These are phyloP conservation scores for Myodes glareolus DNA, from an alignment of 2,113 vertebrate species.

Conservation along the genomic window DNA sequence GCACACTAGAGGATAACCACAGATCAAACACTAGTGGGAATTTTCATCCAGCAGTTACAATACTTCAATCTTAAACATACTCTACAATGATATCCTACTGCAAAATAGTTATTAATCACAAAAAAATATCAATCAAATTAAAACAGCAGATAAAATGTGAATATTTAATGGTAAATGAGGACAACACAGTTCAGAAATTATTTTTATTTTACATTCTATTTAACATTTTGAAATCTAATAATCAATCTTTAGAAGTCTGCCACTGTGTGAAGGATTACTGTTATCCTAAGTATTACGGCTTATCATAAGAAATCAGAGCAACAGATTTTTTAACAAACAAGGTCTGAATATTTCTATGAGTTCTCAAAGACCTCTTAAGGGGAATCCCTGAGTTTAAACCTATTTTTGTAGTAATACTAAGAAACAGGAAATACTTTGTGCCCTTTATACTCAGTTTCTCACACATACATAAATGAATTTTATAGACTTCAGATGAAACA, in stretches of 20 bases:
- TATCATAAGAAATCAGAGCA: constrained; percentile 22
- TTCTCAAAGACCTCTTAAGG: constrained; percentile 13
- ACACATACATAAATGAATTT: neutral
- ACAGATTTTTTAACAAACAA: neutral
- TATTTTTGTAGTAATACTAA: constrained; percentile 13
- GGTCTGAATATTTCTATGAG: neutral
- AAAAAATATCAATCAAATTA: constrained; percentile 17
- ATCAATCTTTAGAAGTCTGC: constrained; percentile 6
- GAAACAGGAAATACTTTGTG: neutral
- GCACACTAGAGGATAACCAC: neutral
- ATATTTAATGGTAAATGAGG: neutral
- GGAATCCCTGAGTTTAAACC: neutral
- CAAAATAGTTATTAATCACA: constrained; percentile 17
- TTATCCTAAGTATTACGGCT: neutral
- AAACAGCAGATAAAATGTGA: neutral
- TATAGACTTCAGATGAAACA: neutral
- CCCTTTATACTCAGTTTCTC: neutral
- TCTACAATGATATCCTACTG: constrained; percentile 28
- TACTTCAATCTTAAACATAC: neutral
- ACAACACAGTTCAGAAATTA: neutral
- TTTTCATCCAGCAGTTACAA: neutral
- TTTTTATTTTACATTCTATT: constrained; percentile 40
- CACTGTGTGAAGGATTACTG: constrained; percentile 23
- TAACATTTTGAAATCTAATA: constrained; percentile 35
- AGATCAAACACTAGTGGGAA: neutral